phyloP scores from a whole-genome alignment of 2,113 vertebrate species.

The Himantopus leucocephalus region DNA sequence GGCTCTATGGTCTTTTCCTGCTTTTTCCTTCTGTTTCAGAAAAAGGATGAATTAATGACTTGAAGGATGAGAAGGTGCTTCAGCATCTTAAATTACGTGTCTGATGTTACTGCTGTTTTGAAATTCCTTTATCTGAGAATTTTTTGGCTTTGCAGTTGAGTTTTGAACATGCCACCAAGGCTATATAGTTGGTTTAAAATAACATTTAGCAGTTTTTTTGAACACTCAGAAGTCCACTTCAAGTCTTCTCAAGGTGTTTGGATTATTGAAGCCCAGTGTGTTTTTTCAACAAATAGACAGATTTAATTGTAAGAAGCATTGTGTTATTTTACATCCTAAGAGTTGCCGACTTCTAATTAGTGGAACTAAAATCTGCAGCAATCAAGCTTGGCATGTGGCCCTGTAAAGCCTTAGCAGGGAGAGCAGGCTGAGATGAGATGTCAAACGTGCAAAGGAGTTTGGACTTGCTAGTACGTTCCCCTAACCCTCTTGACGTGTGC shows the following conservation, averaged over 20 bases:
- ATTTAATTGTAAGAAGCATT: background rate
- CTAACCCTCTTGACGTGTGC: rapidly evolving
- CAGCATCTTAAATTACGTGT: background rate
- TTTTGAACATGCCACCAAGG: background rate
- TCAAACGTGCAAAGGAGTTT: rapidly evolving
- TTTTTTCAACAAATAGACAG: background rate
- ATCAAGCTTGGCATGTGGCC: background rate
- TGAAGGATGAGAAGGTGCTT: background rate
- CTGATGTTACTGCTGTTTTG: background rate
- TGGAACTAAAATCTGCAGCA: background rate
- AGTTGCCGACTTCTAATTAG: background rate
- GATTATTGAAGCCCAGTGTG: background rate
- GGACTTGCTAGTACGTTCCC: background rate
- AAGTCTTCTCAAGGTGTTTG: background rate
- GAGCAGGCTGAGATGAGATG: background rate
- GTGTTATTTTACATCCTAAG: background rate
- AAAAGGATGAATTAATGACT: background rate
- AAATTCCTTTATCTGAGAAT: background rate
- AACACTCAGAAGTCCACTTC: background rate
- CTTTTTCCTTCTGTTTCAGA: background rate
- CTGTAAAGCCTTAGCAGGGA: background rate
- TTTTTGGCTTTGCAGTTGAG: background rate
- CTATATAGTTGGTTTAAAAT: background rate
- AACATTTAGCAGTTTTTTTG: background rate
- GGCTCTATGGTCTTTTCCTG: rapidly evolving